A percentile compares a stretch with the other conserved stretches of the same genome.
phyloP scores from a whole-genome alignment of 1,140 invertebrate genomes.

The Drosophila funebris region DNA sequence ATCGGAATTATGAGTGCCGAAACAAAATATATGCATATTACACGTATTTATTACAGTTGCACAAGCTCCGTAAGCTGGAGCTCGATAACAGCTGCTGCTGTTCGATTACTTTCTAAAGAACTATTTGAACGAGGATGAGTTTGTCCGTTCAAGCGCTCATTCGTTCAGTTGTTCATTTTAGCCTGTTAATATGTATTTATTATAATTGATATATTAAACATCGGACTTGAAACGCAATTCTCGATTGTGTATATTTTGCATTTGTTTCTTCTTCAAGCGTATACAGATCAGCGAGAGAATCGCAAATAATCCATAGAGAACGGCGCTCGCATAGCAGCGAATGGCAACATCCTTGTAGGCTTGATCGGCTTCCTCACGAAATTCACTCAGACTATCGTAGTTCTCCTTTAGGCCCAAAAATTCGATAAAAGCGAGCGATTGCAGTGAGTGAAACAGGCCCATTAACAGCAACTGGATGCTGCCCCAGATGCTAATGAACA shows the following conservation, averaged over 20 bases:
- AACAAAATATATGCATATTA: conserved; percentile 2
- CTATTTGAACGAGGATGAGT: too few species aligned
- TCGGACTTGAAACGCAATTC: neutral
- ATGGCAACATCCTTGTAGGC: conserved; percentile 3
- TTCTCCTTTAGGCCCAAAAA: neutral
- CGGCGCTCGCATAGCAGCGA: conserved; percentile 40
- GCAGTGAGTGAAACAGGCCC: conserved; percentile 22
- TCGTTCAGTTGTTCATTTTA: too few species aligned
- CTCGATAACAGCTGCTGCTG: too few species aligned
- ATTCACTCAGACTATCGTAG: neutral
- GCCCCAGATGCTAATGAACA: conserved; percentile 56
- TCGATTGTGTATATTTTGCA: neutral
- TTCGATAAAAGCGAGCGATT: conserved; percentile 20
- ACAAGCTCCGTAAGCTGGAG: too few species aligned
- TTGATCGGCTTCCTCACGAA: conserved; percentile 24
- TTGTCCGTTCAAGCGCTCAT: too few species aligned
- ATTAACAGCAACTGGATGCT: conserved; percentile 51
- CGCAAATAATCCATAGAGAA: conserved; percentile 29
- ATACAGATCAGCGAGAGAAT: conserved; percentile 17
- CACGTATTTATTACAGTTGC: too few species aligned
- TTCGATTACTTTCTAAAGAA: too few species aligned
- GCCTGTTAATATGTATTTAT: too few species aligned
- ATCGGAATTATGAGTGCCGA: conserved; percentile 15
- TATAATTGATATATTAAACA: neutral
- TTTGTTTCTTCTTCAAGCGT: neutral